A percentile compares a stretch with the other conserved stretches of the same genome.
Conservation (phyloP, 2,113 vertebrate species). For the Hypanus sabinus region DNA sequence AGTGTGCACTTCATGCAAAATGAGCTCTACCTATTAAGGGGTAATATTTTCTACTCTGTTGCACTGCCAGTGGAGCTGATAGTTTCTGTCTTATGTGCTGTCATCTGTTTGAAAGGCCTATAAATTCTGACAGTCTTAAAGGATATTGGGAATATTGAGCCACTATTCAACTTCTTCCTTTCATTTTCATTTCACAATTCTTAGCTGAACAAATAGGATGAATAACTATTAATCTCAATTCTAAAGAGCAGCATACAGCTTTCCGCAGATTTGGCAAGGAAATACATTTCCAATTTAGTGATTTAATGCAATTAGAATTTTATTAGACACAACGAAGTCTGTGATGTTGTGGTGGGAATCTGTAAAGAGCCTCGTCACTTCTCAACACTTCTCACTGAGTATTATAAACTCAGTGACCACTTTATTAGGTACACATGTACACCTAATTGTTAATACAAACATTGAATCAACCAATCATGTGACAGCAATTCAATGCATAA, state of each 20-base stretch:
- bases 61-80: background rate
- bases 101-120: background rate
- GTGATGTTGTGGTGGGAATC: constrained; percentile 3
- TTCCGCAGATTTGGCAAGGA: constrained; percentile 20
- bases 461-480: no score
- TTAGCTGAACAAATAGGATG: background rate
- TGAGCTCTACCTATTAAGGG: constrained; percentile 7
- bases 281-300: constrained; percentile 2
- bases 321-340: background rate
- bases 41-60: background rate
- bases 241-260: background rate
- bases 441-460: no score
- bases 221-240: constrained; percentile 14
- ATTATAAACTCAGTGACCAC: no score
- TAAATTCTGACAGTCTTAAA: background rate
- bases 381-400: background rate
- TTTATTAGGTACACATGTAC: no score
- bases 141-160: background rate
- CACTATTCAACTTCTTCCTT: background rate
- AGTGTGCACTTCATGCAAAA: background rate
- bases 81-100: background rate
- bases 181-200: background rate
- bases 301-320: constrained; percentile 10
- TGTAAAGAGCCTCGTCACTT: background rate
- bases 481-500: no score